Base-by-base conservation (phyloP, 2,113 vertebrate species). In the Clarias gariepinus region DNA sequence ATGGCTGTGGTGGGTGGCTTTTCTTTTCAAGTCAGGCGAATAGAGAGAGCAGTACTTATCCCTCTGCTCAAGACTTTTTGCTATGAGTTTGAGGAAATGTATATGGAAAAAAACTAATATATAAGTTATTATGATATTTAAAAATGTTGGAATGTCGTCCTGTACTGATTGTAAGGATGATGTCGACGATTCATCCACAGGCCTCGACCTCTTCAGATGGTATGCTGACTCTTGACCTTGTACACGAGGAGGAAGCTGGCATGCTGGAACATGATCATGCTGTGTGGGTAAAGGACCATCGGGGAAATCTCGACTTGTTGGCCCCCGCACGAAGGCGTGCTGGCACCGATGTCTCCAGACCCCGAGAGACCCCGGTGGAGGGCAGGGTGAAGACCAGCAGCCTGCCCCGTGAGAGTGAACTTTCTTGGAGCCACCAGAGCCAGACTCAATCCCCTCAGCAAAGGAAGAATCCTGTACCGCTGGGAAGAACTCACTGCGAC, bases 221-320 rank as follows among this genome's bases (percentile, higher is more conserved):
- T 81, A 97, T 97, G 96, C 91, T 99, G 93, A 98, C 97, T 4
- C 95, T 99, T 0, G 98, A 99, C 94, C 93, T 99, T 87, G 98
- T 99, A 55, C 95, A 98, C 25, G 97, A 99, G 92, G 98, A 99
- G 41, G 97, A 98, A 3, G 80, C 92, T n/a, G 88, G 93, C 81
- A 92, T 91, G 12, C 95, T 94, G 0, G 96, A 96, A 86, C 96
- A 95, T 0, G 93, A 92, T 0, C 36, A 91, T 9, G 92, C 91
- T 0, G 55, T 94, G 28, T 98, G 97, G 8, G 95, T 96, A 1
- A 92, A 93, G 89, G 95, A 94, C 88, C 96, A 96, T 89, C 94
- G 94, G 0, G 95, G 95, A 1, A 96, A 96, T 28, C 91, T 96
- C 88, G 96, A 96, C 83, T 94, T 94, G 84, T 94, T 95, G 0